phyloP scores from a whole-genome alignment of 2,888 invertebrate species.

The Ligdia adustata region DNA sequence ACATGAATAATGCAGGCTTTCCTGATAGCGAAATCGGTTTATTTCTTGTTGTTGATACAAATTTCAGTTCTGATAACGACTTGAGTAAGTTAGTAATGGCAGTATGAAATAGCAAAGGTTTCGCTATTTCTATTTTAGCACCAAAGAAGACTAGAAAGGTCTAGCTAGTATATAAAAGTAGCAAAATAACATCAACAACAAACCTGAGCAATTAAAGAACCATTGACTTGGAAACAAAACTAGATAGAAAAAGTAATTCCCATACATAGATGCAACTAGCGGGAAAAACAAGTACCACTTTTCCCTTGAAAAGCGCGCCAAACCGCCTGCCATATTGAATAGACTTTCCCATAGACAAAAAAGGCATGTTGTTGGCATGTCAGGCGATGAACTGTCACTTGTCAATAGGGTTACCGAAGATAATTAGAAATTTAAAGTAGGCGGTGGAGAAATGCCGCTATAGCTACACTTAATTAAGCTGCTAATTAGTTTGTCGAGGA shows the following conservation, averaged over 20 bases:
- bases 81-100: neutral
- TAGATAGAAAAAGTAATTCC: slow-evolving; percentile 37
- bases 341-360: slow-evolving; percentile 47
- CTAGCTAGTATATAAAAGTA: too few species aligned
- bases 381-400: slow-evolving; percentile 33
- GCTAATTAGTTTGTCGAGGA: too few species aligned
- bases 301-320: slow-evolving; percentile 50
- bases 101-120: neutral
- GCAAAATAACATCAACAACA: neutral
- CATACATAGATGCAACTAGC: slow-evolving; percentile 33
- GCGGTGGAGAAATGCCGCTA: slow-evolving; percentile 3
- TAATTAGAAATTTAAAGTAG: slow-evolving; percentile 8
- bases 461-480: too few species aligned
- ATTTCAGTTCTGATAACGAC: slow-evolving; percentile 10
- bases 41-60: slow-evolving; percentile 25
- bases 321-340: slow-evolving; percentile 41
- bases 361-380: slow-evolving; percentile 22
- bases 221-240: slow-evolving; percentile 28
- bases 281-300: slow-evolving; percentile 40
- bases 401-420: slow-evolving; percentile 17
- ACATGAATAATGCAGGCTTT: slow-evolving; percentile 28
- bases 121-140: too few species aligned
- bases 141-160: too few species aligned
- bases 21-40: slow-evolving; percentile 28
- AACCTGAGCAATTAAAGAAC: slow-evolving; percentile 16